These are phyloP conservation scores for Arrhamphus sclerolepis DNA, from an alignment of 2,797 vertebrate species.

Conservation along the genomic window DNA sequence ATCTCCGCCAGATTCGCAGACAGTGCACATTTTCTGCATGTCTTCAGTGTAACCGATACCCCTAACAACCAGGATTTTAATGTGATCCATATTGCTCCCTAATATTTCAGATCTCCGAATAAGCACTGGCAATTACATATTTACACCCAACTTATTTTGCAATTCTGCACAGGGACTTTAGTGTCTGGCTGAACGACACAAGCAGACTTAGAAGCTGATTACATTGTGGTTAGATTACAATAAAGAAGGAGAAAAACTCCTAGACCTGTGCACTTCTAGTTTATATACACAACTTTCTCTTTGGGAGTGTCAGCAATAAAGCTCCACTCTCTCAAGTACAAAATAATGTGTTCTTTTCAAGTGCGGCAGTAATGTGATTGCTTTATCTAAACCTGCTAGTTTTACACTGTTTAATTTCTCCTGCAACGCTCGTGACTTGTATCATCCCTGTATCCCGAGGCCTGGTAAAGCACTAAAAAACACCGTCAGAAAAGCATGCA, in stretches of 20 bases:
- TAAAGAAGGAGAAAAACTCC: constrained; percentile 67
- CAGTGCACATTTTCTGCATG: constrained; percentile 86
- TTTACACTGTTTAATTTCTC: constrained; percentile 72
- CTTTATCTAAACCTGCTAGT: constrained; percentile 78
- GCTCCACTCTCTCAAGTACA: constrained; percentile 60
- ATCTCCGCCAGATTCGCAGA: constrained; percentile 86
- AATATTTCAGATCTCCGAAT: constrained; percentile 83
- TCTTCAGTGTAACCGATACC: constrained; percentile 81
- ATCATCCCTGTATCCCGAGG: constrained; percentile 65
- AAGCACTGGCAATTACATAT: constrained; percentile 84
- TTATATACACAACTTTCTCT: constrained; percentile 71
- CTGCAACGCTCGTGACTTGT: constrained; percentile 50
- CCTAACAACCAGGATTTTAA: constrained; percentile 83
- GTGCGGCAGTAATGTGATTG: constrained; percentile 73
- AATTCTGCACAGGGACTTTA: constrained; percentile 73
- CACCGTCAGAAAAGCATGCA: constrained; percentile 31
- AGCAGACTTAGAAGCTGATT: constrained; percentile 71
- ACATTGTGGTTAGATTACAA: constrained; percentile 78
- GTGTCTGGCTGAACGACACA: constrained; percentile 47
- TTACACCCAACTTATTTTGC: constrained; percentile 83
- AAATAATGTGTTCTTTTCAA: constrained; percentile 76
- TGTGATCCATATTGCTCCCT: constrained; percentile 80
- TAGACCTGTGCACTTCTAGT: constrained; percentile 57
- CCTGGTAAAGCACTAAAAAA: constrained; percentile 37
- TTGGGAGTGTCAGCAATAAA: constrained; percentile 78